phyloP scores from a whole-genome alignment of 2,797 vertebrate species.

The Melanotaenia boesemani region DNA sequence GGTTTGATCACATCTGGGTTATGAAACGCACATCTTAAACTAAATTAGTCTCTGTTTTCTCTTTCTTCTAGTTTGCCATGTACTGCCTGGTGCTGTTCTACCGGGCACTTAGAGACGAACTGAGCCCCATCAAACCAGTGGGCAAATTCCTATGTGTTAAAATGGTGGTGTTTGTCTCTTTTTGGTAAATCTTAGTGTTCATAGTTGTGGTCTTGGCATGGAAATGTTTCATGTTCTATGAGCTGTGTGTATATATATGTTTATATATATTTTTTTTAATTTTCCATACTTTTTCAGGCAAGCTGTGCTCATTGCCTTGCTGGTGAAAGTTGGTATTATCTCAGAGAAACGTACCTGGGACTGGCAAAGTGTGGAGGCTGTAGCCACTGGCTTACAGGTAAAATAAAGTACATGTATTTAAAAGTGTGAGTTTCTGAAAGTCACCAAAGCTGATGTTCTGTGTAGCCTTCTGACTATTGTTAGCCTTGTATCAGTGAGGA shows the following conservation, averaged over 20 bases:
- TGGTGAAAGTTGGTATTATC: constrained; percentile 97
- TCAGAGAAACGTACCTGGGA: constrained; percentile 94
- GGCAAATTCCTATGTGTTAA: constrained; percentile 99
- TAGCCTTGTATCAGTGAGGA: neutral
- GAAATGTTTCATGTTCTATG: neutral
- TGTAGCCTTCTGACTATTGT: neutral
- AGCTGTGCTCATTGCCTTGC: constrained; percentile 93
- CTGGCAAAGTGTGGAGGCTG: constrained; percentile 95
- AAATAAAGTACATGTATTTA: neutral
- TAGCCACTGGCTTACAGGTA: constrained; percentile 97
- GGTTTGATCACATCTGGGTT: too few species aligned
- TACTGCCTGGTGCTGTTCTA: constrained; percentile 98
- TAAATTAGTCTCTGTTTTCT: constrained; percentile 11
- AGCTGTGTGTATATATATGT: neutral
- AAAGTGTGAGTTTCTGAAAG: neutral
- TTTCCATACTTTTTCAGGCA: constrained; percentile 83
- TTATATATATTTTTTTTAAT: neutral
- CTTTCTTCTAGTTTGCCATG: constrained; percentile 92
- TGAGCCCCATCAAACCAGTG: constrained; percentile 94
- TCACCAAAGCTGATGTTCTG: neutral
- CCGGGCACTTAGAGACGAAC: constrained; percentile 92
- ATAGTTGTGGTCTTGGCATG: neutral
- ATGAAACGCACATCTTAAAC: neutral
- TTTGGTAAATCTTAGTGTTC: constrained; percentile 87
- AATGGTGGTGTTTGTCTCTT: constrained; percentile 98